A percentile compares a stretch with the other conserved stretches of the same genome.
phyloP scores from a whole-genome alignment of 2,113 vertebrate genomes.

The Anguilla rostrata region DNA sequence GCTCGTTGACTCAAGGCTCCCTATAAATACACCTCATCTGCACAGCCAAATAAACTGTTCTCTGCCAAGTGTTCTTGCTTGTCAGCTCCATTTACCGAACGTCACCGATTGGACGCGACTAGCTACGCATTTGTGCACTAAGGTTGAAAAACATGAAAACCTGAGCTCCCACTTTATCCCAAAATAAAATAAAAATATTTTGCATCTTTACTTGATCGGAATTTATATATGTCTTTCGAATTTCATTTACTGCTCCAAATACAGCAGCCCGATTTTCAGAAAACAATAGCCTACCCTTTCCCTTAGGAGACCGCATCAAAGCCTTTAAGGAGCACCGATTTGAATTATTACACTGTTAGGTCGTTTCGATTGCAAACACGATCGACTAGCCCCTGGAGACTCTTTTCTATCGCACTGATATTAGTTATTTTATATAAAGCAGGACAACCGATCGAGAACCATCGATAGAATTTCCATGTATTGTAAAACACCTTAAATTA shows the following conservation, averaged over 20 bases:
- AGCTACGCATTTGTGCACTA: background rate
- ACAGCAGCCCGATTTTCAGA: background rate
- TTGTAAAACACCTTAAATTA: background rate
- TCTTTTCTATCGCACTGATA: background rate
- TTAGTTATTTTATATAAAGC: background rate
- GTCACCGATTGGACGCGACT: slow-evolving; percentile 20
- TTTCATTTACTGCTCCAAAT: too few species aligned
- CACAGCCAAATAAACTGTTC: slow-evolving; percentile 31
- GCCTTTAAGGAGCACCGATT: background rate
- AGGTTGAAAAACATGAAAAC: background rate
- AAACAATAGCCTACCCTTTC: background rate
- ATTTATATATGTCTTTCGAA: background rate
- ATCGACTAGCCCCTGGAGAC: background rate
- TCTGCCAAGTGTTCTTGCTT: slow-evolving; percentile 26
- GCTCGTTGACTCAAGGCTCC: slow-evolving; percentile 55
- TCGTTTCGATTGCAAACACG: background rate
- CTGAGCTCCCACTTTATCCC: background rate
- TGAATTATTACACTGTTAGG: background rate
- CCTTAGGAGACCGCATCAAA: background rate
- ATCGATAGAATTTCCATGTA: background rate
- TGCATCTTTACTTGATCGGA: background rate
- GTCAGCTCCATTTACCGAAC: slow-evolving; percentile 26
- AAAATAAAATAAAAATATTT: background rate
- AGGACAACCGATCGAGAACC: background rate
- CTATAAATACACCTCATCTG: slow-evolving; percentile 72